These are phyloP conservation scores for Macquaria australasica DNA, from an alignment of 2,113 vertebrate species.

Conservation along the genomic window DNA sequence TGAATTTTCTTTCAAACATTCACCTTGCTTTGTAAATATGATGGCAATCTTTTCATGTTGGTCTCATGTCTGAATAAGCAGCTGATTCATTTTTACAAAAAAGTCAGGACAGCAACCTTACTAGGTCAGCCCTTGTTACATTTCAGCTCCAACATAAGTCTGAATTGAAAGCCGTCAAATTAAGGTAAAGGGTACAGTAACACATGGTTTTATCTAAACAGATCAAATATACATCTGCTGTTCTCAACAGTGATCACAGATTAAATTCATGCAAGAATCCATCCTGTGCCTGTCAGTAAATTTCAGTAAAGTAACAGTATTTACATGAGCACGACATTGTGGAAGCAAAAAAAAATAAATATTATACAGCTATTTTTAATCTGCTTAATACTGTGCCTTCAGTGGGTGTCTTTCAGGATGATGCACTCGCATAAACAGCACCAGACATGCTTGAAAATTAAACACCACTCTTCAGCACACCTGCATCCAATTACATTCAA, in stretches of 20 bases:
- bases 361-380: conserved; percentile 3
- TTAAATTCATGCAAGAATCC: background rate
- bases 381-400: background rate
- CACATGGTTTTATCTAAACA: background rate
- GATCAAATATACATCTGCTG: background rate
- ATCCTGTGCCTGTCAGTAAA: background rate
- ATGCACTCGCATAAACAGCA: background rate
- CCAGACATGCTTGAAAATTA: conserved; percentile 45
- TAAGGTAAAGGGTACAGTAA: background rate
- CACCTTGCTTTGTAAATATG: background rate
- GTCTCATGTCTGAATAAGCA: background rate
- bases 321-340: background rate
- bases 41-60: background rate
- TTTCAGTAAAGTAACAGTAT: background rate
- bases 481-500: conserved; percentile 66
- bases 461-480: conserved; percentile 48
- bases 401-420: conserved; percentile 10
- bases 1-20: too few species aligned
- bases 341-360: background rate
- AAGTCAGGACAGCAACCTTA: background rate
- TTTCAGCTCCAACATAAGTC: background rate
- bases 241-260: background rate
- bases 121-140: background rate
- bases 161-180: background rate
- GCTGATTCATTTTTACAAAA: background rate